Percentiles rank a stretch among this genome's conserved stretches.
Conservation (phyloP, 2,113 vertebrate genomes). For the Bostrychus sinensis region DNA sequence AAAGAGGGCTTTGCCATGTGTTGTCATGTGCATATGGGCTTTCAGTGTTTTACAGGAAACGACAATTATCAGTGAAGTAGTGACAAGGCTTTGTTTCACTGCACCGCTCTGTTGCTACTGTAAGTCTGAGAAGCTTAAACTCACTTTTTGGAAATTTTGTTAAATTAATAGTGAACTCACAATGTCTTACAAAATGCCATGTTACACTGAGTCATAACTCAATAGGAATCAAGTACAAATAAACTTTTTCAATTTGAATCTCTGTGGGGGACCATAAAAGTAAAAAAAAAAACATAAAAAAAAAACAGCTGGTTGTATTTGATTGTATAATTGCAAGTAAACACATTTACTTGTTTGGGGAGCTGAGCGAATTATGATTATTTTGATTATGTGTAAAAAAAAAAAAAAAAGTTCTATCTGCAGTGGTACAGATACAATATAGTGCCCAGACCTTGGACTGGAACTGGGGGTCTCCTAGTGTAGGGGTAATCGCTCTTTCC, state of each 20-base stretch:
- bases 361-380: too few relatives aligned
- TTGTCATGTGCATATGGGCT: slow-evolving; percentile 27
- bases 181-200: background rate
- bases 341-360: background rate
- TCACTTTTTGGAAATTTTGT: background rate
- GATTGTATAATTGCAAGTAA: background rate
- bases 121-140: slow-evolving; percentile 14
- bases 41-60: slow-evolving; percentile 17
- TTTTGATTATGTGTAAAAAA: too few relatives aligned
- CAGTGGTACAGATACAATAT: too few relatives aligned
- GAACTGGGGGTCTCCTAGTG: too few relatives aligned
- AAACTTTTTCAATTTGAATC: background rate
- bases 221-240: background rate
- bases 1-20: slow-evolving; percentile 46
- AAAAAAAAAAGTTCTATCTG: too few relatives aligned
- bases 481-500: too few relatives aligned
- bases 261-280: too few relatives aligned
- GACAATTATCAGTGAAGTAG: slow-evolving; percentile 25
- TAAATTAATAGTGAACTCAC: background rate
- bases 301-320: too few relatives aligned
- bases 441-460: too few relatives aligned
- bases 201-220: background rate
- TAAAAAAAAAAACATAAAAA: too few relatives aligned
- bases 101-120: slow-evolving; percentile 25
- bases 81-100: slow-evolving; percentile 28